Base-by-base conservation (phyloP, 1,140 invertebrate species). In the Whitmania pigra region DNA sequence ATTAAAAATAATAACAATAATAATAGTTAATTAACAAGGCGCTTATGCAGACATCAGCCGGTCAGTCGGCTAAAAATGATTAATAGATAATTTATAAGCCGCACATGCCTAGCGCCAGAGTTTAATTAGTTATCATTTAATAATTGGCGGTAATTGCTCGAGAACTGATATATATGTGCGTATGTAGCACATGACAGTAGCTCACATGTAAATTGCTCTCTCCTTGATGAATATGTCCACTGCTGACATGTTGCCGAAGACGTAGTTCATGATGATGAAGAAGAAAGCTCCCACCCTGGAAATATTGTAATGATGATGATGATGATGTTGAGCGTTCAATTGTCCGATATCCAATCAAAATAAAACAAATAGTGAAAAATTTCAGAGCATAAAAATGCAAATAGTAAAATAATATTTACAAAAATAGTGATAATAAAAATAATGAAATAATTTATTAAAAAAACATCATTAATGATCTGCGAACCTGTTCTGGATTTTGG, bases 181-280 rank as follows among this genome's bases (percentile, higher is more conserved):
- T n/a, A 49, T 49, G 9, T 49, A 1, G 43, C 43, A 49, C 5
- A 49, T 49, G 11, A 17, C 9, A 13, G 31, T 25, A 11, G 71
- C 73, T 69, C 69, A 73, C 71, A 75, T 74, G 63, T 74, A 75
- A 9, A 75, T 53, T 0, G 68, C 60, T 55, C 75, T 25, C 55
- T 75, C 75, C 60, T 70, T 72, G 43, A 75, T 73, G 55, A 75
- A 75, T 40, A 75, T 53, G 27, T 75, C 75, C 36, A 75, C 55
- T 2, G 75, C 71, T 18, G 75, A 69, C 67, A 75, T 70, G 31
- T 75, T 75, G 17, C 69, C 72, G 66, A 75, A 75, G 18, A 74
- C 70, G 49, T 71, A 68, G 49, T 75, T 75, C 71, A 75, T 75
- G 5, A 75, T 71, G 53, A 75, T 74, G 71, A 75, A 75, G 71